Conservation (phyloP, 2,113 vertebrate genomes). For the Colius striatus region DNA sequence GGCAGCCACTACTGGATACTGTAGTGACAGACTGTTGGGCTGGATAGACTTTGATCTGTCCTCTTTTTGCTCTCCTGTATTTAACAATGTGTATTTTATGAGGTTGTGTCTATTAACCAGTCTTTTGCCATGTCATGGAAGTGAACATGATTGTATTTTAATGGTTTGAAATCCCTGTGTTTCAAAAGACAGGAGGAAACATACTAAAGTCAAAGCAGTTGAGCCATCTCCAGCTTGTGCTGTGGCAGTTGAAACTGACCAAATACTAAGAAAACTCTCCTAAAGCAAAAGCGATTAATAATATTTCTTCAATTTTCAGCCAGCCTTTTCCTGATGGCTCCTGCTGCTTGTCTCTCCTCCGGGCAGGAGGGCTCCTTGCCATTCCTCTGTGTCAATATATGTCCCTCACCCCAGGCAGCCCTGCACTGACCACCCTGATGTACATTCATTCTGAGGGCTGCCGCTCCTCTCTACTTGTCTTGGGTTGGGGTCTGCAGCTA, state of each 20-base stretch:
- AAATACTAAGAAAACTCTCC: not conserved
- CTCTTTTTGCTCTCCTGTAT: not conserved
- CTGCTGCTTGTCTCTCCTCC: too few relatives aligned
- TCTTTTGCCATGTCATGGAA: not conserved
- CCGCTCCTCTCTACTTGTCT: too few relatives aligned
- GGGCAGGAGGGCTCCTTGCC: too few relatives aligned
- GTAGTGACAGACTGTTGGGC: not conserved
- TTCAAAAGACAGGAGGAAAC: not conserved
- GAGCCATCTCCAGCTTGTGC: not conserved
- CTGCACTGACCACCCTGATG: too few relatives aligned
- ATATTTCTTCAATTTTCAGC: not conserved
- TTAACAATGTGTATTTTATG: not conserved
- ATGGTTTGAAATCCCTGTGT: not conserved
- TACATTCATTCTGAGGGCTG: too few relatives aligned
- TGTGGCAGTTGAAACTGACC: not conserved
- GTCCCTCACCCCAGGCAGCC: too few relatives aligned
- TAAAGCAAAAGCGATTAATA: not conserved
- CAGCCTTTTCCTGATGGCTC: too few relatives aligned
- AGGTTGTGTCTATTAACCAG: not conserved
- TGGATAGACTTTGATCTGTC: not conserved
- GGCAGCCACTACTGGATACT: rapidly evolving
- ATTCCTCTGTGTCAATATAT: too few relatives aligned
- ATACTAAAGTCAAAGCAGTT: not conserved
- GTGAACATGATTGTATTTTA: not conserved
- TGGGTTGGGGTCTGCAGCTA: too few relatives aligned